Conservation (phyloP, 2,888 invertebrate species). For the Psylliodes chrysocephalus region DNA sequence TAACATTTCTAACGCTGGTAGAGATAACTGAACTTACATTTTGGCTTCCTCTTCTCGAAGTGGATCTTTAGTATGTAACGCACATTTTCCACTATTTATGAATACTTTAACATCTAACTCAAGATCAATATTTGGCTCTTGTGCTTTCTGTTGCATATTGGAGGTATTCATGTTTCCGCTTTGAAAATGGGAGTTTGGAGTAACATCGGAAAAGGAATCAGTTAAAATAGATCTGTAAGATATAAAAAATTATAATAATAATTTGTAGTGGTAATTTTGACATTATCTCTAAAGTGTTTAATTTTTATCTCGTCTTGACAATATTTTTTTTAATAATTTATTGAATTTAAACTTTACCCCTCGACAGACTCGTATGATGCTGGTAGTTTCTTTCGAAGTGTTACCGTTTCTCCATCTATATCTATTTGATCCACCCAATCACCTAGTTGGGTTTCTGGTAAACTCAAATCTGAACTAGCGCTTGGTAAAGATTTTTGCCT, state of each 20-base stretch:
- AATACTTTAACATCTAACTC: slow-evolving; percentile 96
- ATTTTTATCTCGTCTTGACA: too few species aligned
- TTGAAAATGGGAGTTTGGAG: slow-evolving; percentile 46
- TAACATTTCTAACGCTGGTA: too few species aligned
- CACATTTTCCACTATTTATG: slow-evolving; percentile 97
- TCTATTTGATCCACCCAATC: slow-evolving; percentile 73
- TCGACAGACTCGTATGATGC: slow-evolving; percentile 60
- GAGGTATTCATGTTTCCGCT: slow-evolving; percentile 41
- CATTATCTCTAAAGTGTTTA: too few species aligned
- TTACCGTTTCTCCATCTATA: slow-evolving; percentile 73
- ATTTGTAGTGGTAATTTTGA: too few species aligned
- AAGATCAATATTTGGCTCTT: slow-evolving; percentile 94
- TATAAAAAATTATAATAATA: too few species aligned
- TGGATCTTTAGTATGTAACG: slow-evolving; percentile 90
- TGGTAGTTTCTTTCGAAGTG: slow-evolving; percentile 69
- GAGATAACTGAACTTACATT: too few species aligned
- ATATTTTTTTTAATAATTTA: neutral
- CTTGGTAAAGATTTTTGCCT: slow-evolving; percentile 84
- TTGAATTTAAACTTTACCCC: slow-evolving; percentile 43
- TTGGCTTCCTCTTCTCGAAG: slow-evolving; percentile 76
- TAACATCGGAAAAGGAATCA: slow-evolving; percentile 50
- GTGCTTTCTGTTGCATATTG: slow-evolving; percentile 65
- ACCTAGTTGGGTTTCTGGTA: slow-evolving; percentile 66
- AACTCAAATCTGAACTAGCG: slow-evolving; percentile 75
- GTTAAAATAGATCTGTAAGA: slow-evolving; percentile 44